Evolutionary conservation across 2,797 vertebrate species (phyloP).

Genomic region (Sebastes cheni): DNA sequence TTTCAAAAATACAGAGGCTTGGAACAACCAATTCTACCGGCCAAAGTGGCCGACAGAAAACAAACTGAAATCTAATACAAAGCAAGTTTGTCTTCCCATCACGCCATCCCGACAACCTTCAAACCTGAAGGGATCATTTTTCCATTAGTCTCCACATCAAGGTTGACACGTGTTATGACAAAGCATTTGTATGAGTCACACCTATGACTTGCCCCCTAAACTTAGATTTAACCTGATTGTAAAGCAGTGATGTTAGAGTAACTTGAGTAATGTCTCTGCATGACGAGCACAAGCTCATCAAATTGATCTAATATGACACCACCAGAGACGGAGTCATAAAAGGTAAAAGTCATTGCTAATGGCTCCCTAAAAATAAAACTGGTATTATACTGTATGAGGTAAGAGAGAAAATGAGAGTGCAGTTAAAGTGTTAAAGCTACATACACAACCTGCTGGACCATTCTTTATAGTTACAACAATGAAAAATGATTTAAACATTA

Average conservation of each 20-base stretch:
- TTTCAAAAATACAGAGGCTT: background rate
- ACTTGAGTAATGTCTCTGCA: slow-evolving; percentile 24
- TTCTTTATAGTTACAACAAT: background rate
- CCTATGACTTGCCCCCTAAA: slow-evolving; percentile 9
- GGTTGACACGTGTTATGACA: slow-evolving; percentile 27
- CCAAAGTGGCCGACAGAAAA: background rate
- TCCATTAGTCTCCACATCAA: background rate
- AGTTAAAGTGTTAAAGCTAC: background rate
- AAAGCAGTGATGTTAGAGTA: slow-evolving; percentile 20
- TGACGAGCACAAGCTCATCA: slow-evolving; percentile 34
- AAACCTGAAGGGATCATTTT: background rate
- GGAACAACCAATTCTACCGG: background rate
- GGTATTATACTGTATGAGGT: background rate
- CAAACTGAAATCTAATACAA: background rate
- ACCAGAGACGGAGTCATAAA: background rate
- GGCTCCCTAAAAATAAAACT: slow-evolving; percentile 9
- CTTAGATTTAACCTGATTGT: slow-evolving; percentile 28
- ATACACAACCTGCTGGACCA: background rate
- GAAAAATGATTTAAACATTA: background rate
- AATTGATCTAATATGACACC: slow-evolving; percentile 23
- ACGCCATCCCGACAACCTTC: background rate
- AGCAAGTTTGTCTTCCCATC: background rate
- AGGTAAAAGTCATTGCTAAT: slow-evolving; percentile 9
- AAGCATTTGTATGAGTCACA: slow-evolving; percentile 53
- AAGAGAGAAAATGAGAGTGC: background rate